Evolutionary conservation across 2,797 vertebrate species (phyloP), one percentile per base, ranked within the genome.

Genomic region (Alexandromys oeconomus): DNA sequence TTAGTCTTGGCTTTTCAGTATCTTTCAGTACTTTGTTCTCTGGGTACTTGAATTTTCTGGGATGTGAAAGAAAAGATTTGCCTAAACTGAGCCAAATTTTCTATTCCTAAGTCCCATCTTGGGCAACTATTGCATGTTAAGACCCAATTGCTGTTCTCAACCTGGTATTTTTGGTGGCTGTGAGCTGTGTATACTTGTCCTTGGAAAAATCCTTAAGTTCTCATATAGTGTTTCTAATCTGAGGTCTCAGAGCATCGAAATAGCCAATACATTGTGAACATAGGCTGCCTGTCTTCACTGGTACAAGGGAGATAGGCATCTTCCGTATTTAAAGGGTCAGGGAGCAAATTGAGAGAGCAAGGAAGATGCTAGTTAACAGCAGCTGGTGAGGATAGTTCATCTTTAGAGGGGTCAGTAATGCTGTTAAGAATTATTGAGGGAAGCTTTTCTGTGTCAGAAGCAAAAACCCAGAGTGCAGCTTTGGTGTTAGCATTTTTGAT

Each of bases 121-220:
- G 25, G 87, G 13, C 59, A 48, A 1, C 15, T 79, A 7, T 59
- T 91, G 65, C 6, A 65, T 89, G 91, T 92, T 87, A 97, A 85
- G 46, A 80, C 25, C 2, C 78, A 80, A 37, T 54, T 54, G 71
- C 79, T 74, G 37, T 89, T 89, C 48, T 92, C 92, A 91, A 29
- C n/a, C 79, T 84, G 87, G 34, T 89, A 3, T 84, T 63, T 51
- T 76, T 92, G 85, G 37, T 74, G 59, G 51, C 90, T 79, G n/a
- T 88, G 80, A 59, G 76, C 6, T 92, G 15, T n/a, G 54, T 21
- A 34, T 77, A 29, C 51, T 95, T 92, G 27, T 78, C 31, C 79
- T 93, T 93, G 43, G 85, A 17, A 92, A 92, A 89, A 61, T 13
- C 43, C 69, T 92, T 93, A 59, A 61, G 82, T 92, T 95, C 51